These are phyloP conservation scores for Amblyteles armatorius DNA, from an alignment of 2,888 invertebrate genomes.

Conservation along the genomic window DNA sequence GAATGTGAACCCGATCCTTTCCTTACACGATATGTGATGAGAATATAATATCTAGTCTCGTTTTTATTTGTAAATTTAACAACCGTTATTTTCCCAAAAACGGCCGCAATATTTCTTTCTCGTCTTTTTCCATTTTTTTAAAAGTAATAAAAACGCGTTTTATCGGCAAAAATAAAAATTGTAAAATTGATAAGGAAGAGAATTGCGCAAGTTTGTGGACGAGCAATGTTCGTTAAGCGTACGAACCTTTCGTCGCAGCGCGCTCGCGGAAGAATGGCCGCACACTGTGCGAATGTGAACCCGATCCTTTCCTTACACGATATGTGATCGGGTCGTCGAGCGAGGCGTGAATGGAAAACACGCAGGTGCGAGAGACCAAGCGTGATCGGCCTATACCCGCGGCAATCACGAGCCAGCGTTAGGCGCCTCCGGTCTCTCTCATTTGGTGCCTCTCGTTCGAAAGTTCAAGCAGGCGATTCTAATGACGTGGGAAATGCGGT, in stretches of 20 bases:
- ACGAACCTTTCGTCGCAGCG: neutral
- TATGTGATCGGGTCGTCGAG: slow-evolving; percentile 21
- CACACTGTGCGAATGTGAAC: slow-evolving; percentile 68
- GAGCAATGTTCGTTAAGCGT: neutral
- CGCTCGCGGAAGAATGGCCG: slow-evolving; percentile 1
- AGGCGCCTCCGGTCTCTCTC: slow-evolving; percentile 54
- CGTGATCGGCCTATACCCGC: slow-evolving; percentile 66
- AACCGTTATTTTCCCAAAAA: neutral
- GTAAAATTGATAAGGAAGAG: neutral
- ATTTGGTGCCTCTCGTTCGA: slow-evolving; percentile 66
- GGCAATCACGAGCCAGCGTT: slow-evolving; percentile 70
- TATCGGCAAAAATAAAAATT: neutral
- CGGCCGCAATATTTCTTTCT: too few relatives aligned
- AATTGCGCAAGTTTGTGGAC: neutral
- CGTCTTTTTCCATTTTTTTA: neutral
- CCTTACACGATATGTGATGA: slow-evolving; percentile 51
- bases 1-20: slow-evolving; percentile 62
- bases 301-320: slow-evolving; percentile 53
- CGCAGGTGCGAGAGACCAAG: slow-evolving; percentile 63
- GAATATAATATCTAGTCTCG: neutral
- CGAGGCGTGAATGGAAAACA: slow-evolving; percentile 62
- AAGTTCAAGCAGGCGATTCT: slow-evolving; percentile 75
- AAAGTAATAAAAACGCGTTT: neutral
- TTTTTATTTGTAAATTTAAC: neutral
- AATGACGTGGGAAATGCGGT: slow-evolving; percentile 76